Conservation (phyloP, 2,888 invertebrate genomes). For the Plebejus argus region DNA sequence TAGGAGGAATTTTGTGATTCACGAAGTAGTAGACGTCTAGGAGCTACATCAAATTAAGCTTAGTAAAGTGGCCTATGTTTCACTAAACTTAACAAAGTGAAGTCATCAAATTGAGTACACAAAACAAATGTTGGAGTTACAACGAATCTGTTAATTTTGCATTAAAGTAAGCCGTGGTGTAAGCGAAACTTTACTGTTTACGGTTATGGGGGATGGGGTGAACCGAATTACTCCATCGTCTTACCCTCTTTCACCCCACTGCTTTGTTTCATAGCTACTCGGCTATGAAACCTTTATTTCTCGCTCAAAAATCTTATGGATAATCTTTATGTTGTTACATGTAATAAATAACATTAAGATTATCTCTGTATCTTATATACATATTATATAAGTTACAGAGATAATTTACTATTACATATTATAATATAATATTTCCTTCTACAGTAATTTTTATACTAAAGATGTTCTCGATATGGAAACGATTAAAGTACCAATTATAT, state of each 20-base stretch:
- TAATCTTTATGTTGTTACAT: background rate
- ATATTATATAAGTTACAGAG: no score
- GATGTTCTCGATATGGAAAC: background rate
- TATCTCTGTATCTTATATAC: no score
- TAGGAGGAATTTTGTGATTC: no score
- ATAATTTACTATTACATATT: no score
- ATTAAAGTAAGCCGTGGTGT: background rate
- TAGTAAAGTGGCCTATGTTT: background rate
- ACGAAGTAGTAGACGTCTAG: no score
- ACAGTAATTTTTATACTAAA: background rate
- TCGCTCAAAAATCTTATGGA: background rate
- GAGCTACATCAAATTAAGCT: no score
- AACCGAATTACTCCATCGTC: slow-evolving; percentile 25
- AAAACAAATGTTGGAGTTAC: background rate
- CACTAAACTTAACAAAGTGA: background rate
- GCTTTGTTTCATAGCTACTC: background rate
- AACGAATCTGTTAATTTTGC: slow-evolving; percentile 4
- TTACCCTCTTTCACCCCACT: slow-evolving; percentile 10
- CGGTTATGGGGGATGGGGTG: slow-evolving; percentile 10
- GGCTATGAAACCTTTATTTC: slow-evolving; percentile 6
- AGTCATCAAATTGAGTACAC: background rate
- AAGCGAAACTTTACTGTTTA: slow-evolving; percentile 11
- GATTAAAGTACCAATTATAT: background rate
- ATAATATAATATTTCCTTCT: no score
- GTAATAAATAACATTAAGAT: no score